Base-by-base conservation (phyloP, 2,888 invertebrate genomes). In the Polydesmus complanatus region DNA sequence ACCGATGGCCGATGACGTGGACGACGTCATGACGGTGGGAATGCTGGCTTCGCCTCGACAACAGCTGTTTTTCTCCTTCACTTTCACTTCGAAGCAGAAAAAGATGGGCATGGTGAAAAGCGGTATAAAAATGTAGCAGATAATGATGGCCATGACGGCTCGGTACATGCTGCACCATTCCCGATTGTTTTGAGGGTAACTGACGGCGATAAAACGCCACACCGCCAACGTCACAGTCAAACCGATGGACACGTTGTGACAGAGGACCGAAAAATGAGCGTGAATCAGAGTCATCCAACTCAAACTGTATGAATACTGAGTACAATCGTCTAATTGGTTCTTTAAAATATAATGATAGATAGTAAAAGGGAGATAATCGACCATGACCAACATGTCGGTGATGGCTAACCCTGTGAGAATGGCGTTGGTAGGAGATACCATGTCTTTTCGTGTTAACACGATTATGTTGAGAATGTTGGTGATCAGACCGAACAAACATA, bases 401-500 rank as follows among this genome's bases (percentile, higher is more conserved):
- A 93, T 84, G 0, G 95, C 95, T 27, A 93, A 67, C 68, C 74
- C 76, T 0, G 91, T 91, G 50, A 95, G 81, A 62, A 95, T 91
- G 58, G 88, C 83, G 76, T 95, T 95, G 27, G 92, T 94, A 2
- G 94, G 86, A 62, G 90, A 89, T n/a, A 73, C 69, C 92, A 95
- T 94, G 73, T 93, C 90, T 27, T 86, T 83, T 18, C 90, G 82
- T 8, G 92, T 87, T 58, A 95, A 79, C 14, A 95, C 91, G 50
- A 88, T 84, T 64, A 95, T 88, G 75, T 94, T 95, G 69, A 94
- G 80, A n/a, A 86, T 81, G 73, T 94, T 95, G 62, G 92, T 88
- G 50, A 92, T 81, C 50, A 90, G 88, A 56, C 94, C 94, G 70
- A 93, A 85, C 59, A 89, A 78, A 75, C 94, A 94, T 64, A 95